These are phyloP conservation scores for Cacoxenus indagator DNA, from an alignment of 2,888 invertebrate species.

Conservation along the genomic window DNA sequence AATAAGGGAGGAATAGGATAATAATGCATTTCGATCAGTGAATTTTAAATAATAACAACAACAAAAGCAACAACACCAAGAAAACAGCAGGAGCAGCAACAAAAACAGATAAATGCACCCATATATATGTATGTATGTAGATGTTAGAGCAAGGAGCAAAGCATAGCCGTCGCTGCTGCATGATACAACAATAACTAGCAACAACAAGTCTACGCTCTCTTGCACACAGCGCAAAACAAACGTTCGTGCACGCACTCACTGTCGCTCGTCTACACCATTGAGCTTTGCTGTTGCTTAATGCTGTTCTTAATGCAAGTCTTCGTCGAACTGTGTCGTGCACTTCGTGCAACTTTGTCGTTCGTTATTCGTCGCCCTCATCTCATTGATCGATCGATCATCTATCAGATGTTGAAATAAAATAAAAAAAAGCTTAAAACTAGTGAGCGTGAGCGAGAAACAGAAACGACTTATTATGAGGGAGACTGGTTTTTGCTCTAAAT, in stretches of 20 bases:
- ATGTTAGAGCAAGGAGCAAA: background rate
- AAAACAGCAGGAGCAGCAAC: background rate
- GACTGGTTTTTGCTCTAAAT: background rate
- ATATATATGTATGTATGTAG: background rate
- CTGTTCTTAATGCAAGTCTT: background rate
- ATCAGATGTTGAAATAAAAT: too few species aligned
- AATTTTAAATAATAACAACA: background rate
- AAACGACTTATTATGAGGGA: background rate
- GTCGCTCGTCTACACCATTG: too few species aligned
- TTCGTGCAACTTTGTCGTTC: background rate
- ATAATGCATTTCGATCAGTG: conserved; percentile 15
- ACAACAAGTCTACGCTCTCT: too few species aligned
- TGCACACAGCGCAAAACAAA: too few species aligned
- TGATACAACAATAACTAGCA: too few species aligned
- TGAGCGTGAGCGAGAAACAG: background rate
- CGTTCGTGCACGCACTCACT: too few species aligned
- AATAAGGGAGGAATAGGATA: conserved; percentile 22
- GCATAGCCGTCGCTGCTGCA: too few species aligned
- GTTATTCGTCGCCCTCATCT: background rate
- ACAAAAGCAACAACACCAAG: background rate
- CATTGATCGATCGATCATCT: too few species aligned
- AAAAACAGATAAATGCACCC: background rate
- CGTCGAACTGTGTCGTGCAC: background rate
- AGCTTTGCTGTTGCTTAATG: background rate
- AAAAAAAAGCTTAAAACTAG: background rate